Evolutionary conservation across 2,113 vertebrate genomes (phyloP).

Genomic region (Brachyistius frenatus): DNA sequence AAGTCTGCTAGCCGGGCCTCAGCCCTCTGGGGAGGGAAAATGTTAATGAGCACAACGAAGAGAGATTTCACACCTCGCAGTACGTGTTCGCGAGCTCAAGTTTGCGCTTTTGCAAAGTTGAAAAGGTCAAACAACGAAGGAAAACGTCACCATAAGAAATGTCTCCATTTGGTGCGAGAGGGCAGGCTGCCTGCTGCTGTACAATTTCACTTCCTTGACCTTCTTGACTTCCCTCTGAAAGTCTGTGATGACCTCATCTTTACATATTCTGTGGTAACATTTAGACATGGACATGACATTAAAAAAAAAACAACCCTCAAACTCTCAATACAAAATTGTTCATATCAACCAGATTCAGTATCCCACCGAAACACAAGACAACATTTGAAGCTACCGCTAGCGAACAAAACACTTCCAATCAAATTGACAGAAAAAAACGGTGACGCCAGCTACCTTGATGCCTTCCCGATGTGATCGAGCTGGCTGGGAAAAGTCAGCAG

Average conservation of each 20-base stretch:
- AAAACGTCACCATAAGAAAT: slow-evolving; percentile 76
- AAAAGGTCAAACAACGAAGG: background rate
- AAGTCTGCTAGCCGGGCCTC: slow-evolving; percentile 72
- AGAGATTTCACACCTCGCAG: background rate
- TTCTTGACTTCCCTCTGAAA: slow-evolving; percentile 78
- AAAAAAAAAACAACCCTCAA: background rate
- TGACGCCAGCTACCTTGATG: slow-evolving; percentile 71
- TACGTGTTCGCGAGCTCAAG: background rate
- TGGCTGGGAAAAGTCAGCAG: slow-evolving; percentile 80
- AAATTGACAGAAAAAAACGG: no score
- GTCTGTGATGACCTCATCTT: slow-evolving; percentile 81
- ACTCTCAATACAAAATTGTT: background rate
- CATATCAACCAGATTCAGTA: background rate
- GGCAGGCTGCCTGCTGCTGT: slow-evolving; percentile 65
- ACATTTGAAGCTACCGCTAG: background rate
- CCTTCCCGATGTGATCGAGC: slow-evolving; percentile 79
- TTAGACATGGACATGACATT: background rate
- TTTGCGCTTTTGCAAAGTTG: background rate
- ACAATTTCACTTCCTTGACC: slow-evolving; percentile 76
- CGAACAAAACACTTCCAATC: background rate
- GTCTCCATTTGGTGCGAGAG: slow-evolving; percentile 76
- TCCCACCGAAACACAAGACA: background rate
- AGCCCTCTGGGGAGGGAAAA: slow-evolving; percentile 69
- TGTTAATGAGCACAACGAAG: background rate
- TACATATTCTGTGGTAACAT: slow-evolving; percentile 74